These are phyloP conservation scores for Drosophila recens DNA, from an alignment of 2,888 invertebrate genomes.

Conservation along the genomic window DNA sequence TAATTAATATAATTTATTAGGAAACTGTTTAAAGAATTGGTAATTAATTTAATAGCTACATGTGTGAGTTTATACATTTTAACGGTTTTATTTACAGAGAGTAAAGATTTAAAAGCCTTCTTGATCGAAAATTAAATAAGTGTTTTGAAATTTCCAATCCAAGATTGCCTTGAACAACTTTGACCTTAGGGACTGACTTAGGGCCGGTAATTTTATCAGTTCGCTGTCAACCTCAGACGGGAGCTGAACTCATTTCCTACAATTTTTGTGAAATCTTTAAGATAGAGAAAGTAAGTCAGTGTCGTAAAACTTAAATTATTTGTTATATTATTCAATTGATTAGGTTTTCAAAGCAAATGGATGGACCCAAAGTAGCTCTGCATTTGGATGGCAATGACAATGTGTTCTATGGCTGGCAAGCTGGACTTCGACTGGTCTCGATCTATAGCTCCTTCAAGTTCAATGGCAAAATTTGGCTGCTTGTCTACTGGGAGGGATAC, in stretches of 20 bases:
- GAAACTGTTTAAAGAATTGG: not conserved
- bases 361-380: conserved; percentile 5
- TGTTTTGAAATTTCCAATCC: not conserved
- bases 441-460: conserved; percentile 7
- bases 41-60: conserved; percentile 4
- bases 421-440: not conserved
- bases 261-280: not conserved
- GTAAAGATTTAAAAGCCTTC: not conserved
- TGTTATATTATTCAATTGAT: not conserved
- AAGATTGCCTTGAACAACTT: not conserved
- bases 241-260: not conserved
- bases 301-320: not conserved
- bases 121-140: not conserved
- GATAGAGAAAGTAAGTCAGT: not conserved
- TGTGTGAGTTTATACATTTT: not conserved
- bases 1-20: conserved; percentile 31
- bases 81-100: not conserved
- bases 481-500: conserved; percentile 25
- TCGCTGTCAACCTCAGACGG: not conserved
- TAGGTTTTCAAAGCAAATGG: not conserved
- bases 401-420: conserved; percentile 21
- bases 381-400: conserved; percentile 11
- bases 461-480: conserved; percentile 9
- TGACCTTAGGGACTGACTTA: too few relatives aligned
- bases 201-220: too few relatives aligned